phyloP scores from a whole-genome alignment of 1,140 invertebrate genomes.

The Drosophila auraria region DNA sequence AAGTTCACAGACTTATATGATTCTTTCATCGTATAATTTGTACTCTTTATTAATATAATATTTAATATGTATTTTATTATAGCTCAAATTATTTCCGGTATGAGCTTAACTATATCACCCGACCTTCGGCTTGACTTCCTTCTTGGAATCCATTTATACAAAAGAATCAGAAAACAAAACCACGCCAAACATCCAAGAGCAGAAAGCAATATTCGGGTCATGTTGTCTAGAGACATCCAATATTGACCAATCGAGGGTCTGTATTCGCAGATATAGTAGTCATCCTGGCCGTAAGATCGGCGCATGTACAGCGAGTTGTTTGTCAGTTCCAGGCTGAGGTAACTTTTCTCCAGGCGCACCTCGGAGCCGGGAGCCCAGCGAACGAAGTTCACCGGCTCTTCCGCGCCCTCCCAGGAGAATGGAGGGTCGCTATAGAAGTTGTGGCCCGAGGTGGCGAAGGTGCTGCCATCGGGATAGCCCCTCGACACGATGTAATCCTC shows the following conservation, averaged over 20 bases:
- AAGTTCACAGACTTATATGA: too few species aligned
- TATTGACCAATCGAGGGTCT: neutral
- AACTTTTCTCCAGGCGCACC: neutral
- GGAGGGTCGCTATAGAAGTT: constrained; percentile 14
- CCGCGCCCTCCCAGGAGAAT: constrained; percentile 29
- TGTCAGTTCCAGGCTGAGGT: constrained; percentile 34
- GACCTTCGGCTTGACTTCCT: neutral
- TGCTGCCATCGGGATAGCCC: constrained; percentile 47
- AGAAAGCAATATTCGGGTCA: neutral
- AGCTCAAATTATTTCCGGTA: neutral
- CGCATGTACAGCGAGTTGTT: constrained; percentile 45
- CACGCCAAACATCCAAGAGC: neutral
- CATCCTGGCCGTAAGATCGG: constrained; percentile 27
- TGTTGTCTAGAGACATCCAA: neutral
- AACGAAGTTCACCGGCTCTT: constrained; percentile 10
- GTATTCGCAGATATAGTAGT: constrained; percentile 56
- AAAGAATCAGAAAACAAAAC: neutral
- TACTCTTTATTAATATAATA: too few species aligned
- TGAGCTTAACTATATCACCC: neutral
- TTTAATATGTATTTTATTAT: too few species aligned
- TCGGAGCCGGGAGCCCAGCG: constrained; percentile 35
- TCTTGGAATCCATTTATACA: neutral
- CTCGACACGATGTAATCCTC: constrained; percentile 21
- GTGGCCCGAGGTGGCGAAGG: constrained; percentile 54
- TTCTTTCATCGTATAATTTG: too few species aligned